Conservation (phyloP, 2,797 vertebrate species). For the Epinephelus malabaricus region DNA sequence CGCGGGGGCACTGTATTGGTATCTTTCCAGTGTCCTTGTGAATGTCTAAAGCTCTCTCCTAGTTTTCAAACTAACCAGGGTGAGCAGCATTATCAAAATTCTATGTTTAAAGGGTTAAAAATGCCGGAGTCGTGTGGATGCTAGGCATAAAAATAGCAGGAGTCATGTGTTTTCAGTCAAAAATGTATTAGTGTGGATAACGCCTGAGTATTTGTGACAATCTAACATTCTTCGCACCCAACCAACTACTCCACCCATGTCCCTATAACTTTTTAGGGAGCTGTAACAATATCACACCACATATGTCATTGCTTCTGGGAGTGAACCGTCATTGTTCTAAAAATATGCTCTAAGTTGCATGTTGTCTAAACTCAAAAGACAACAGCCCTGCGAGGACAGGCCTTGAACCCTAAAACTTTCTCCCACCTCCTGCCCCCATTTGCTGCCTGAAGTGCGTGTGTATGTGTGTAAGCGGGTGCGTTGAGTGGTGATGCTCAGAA, state of each 20-base stretch:
- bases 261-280: neutral
- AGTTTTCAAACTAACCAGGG: no score
- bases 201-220: no score
- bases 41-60: no score
- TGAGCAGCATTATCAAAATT: no score
- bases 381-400: neutral
- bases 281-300: neutral
- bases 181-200: no score
- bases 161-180: no score
- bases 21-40: no score
- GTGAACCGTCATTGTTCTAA: neutral
- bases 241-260: neutral
- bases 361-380: neutral
- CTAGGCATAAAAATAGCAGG: no score
- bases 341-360: neutral
- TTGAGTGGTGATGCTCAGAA: constrained; percentile 57
- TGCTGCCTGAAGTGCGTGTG: constrained; percentile 16
- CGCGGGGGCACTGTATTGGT: no score
- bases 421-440: constrained; percentile 20
- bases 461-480: constrained; percentile 1
- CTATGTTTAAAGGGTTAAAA: no score
- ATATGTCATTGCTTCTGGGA: neutral
- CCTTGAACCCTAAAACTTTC: constrained; percentile 1
- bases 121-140: no score
- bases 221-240: no score